Evolutionary conservation across 2,113 vertebrate species (phyloP), one percentile per base, ranked within the genome.

Genomic region (Vulpes vulpes): DNA sequence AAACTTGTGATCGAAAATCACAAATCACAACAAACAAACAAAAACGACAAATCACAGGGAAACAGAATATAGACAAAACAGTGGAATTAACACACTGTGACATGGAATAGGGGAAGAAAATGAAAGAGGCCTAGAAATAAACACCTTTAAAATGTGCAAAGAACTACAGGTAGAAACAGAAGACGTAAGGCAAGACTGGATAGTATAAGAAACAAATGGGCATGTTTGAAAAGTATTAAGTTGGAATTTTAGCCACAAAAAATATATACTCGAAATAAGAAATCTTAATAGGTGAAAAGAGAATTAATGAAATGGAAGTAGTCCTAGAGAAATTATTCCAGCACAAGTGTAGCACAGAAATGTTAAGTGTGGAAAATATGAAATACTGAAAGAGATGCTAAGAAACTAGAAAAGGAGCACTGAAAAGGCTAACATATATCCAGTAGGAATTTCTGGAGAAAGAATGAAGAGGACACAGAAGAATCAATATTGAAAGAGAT

Each of bases 391-490:
- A 93, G 55, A 17, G 11, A 30, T 65, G 8, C 65, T 95, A 93
- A 87, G 11, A 82, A 82, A 92, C 17, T 71, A 94, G 67, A 92
- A 94, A 64, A 17, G 19, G 69, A 79, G 92, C 79, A 25, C 65
- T 59, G 69, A 67, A 79, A 91, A 49, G 23, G 12, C 23, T 84
- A 78, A 64, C 1, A 53, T 60, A 59, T 17, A 76, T 43, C 32
- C 53, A 57, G 59, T 1, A 67, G 55, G 23, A 78, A 88, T 79
- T 88, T 38, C 35, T 49, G 55, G 55, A 65, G 79, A 69, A 85
- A 60, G 19, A 64, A 83, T 12, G 9, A 4, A 95, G 17, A 91
- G 12, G 17, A 11, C 27, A 25, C 82, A 62, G 51, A 74, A 79
- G 43, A 83, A 43, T 9, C 43, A 79, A 55, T 55, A 91, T 80